Percentiles rank a stretch among this genome's conserved stretches.
Evolutionary conservation across 1,140 invertebrate species (phyloP).

Genomic region (Pentalonia nigronervosa): DNA sequence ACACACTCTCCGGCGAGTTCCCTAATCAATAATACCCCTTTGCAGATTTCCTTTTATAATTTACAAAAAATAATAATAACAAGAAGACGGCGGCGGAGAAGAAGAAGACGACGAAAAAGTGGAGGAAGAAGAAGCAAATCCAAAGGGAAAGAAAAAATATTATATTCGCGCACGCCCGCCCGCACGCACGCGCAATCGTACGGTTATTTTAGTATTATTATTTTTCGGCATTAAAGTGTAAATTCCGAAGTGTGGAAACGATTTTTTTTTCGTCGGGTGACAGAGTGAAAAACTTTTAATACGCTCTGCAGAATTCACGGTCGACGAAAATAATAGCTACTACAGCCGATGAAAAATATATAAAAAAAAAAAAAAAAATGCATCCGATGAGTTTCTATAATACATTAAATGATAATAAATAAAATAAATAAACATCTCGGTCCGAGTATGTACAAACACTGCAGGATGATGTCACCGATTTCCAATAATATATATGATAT

Average conservation of each 20-base stretch:
- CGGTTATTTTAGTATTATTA: neutral
- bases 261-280: neutral
- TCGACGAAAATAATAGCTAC: neutral
- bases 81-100: neutral
- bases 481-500: neutral
- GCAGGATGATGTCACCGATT: neutral
- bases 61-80: conserved; percentile 36
- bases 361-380: neutral
- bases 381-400: neutral
- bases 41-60: conserved; percentile 57
- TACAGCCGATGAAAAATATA: neutral
- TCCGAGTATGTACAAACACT: neutral
- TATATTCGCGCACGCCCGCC: neutral
- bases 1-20: conserved; percentile 37
- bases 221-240: conserved; percentile 1
- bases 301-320: neutral
- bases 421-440: neutral
- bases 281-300: conserved; percentile 23
- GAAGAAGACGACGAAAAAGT: no score
- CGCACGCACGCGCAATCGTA: neutral
- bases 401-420: neutral
- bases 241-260: neutral
- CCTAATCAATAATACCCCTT: conserved; percentile 57
- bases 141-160: conserved; percentile 28
- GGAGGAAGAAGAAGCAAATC: neutral